Evolutionary conservation across 2,888 invertebrate species (phyloP), one percentile per base, ranked within the genome.

Genomic region (Apodemia hepburni): DNA sequence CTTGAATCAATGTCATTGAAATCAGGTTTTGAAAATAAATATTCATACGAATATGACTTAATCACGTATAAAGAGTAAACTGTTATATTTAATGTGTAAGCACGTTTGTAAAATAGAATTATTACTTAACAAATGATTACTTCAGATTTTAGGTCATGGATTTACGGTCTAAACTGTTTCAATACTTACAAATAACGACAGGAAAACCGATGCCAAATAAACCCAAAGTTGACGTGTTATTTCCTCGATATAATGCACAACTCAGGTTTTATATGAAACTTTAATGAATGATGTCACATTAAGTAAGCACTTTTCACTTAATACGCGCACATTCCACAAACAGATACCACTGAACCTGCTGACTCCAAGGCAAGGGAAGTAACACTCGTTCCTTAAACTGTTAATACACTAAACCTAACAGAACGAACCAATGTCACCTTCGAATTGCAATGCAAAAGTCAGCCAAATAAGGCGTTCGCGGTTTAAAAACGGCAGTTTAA

Each of bases 371-470:
- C 82, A 82, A 83, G 81, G 80, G 79, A 85, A 85, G 78, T 69
- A 78, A 80, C 82, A 83, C 84, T 82, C 84, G 84, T 82, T 87
- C 81, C 83, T 82, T 84, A 85, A 87, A 82, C 82, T 85, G 81
- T 82, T 82, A 85, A 83, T 77, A 74, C 78, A 75, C 75, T 72
- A 81, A 75, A 81, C 45, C 78, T 84, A 87, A 85, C 83, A 82
- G 79, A 72, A 77, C 82, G 83, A 87, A 80, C 85, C 79, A 85
- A 86, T 82, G 75, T 81, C 82, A 81, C 79, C 81, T 81, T 80
- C 80, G 75, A 80, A 79, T 87, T 83, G 85, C 87, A 84, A 79
- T 80, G 84, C 87, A 85, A 88, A 84, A 80, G 86, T 84, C 82
- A 73, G 81, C 78, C 79, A 77, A 75, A 78, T 78, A 77, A 76